Conservation (phyloP, 1,140 invertebrate species). For the Marisa cornuarietis region DNA sequence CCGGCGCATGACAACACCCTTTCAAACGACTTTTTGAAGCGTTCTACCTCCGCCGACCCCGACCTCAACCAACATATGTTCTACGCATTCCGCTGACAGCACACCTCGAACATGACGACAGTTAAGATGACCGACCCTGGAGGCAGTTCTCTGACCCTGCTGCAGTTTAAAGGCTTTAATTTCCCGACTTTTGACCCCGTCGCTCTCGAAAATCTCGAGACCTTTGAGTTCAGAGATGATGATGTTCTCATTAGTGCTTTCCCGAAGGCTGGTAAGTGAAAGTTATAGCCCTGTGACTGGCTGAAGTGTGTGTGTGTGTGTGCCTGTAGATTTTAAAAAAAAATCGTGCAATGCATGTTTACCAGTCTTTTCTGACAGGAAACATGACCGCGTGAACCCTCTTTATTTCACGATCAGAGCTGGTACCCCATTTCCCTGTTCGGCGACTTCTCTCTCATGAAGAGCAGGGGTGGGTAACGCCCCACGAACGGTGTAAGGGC, state of each 20-base stretch:
- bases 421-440: too few species aligned
- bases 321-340: too few species aligned
- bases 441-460: too few species aligned
- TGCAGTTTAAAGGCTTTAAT: slow-evolving; percentile 12
- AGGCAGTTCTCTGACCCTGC: slow-evolving; percentile 11
- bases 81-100: not conserved
- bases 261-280: slow-evolving; percentile 45
- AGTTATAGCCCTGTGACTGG: too few species aligned
- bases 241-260: slow-evolving; percentile 51
- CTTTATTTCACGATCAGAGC: too few species aligned
- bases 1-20: not conserved
- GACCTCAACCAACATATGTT: not conserved
- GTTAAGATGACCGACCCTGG: slow-evolving; percentile 4
- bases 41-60: not conserved
- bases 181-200: slow-evolving; percentile 21
- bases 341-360: too few species aligned
- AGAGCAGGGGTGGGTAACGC: too few species aligned
- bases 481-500: too few species aligned
- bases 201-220: slow-evolving; percentile 9
- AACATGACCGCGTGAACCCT: too few species aligned
- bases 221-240: slow-evolving; percentile 32
- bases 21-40: not conserved
- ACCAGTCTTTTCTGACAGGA: too few species aligned
- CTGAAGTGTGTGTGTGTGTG: too few species aligned
- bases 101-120: slow-evolving; percentile 10